Evolutionary conservation across 2,113 vertebrate genomes (phyloP), one percentile per base, ranked within the genome.

Genomic region (Oncorhynchus gorbuscha): DNA sequence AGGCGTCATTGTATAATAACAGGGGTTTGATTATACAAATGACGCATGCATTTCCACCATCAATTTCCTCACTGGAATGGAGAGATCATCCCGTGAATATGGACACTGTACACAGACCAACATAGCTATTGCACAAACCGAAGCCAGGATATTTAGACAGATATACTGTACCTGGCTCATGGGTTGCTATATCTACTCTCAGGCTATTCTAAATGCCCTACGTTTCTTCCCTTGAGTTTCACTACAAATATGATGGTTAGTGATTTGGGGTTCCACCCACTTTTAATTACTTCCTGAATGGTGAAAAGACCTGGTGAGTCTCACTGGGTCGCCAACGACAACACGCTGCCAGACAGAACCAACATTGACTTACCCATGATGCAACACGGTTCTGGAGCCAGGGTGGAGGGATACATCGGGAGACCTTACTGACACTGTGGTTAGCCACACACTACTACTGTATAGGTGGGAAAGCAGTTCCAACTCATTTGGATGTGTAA

Each of bases 281-380:
- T 64, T 82, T 84, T 83, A 79, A 87, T 79, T 64, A 30, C 81
- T 89, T 88, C 86, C 85, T 87, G 79, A 79, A 76, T 79, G 77
- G 81, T 64, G 76, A 30, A 1, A 26, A 62, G 22, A 58, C 82
- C 39, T 62, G 73, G 76, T 74, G 64, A 76, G 78, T 75, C 81
- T 88, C 86, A 88, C 73, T 86, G 4, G 64, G 69, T 76, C 51
- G 85, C 92, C 90, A 91, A 90, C 7, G 77, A 87, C 88, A 90
- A 90, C 89, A 90, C 45, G 32, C n/a, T 1, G 71, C 84, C 87
- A 89, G 85, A 92, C 90, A 91, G 91, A 85, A 82, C 85, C 76
- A 74, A 85, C 86, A 92, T 86, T 91, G 85, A 91, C 83, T 80
- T 86, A 81, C 69, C 79, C 77, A 81, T 73, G n/a, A 81, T 84